A percentile compares a stretch with the other conserved stretches of the same genome.
These are phyloP conservation scores for Gastrophysa polygoni DNA, from an alignment of 2,888 invertebrate species.

Conservation along the genomic window DNA sequence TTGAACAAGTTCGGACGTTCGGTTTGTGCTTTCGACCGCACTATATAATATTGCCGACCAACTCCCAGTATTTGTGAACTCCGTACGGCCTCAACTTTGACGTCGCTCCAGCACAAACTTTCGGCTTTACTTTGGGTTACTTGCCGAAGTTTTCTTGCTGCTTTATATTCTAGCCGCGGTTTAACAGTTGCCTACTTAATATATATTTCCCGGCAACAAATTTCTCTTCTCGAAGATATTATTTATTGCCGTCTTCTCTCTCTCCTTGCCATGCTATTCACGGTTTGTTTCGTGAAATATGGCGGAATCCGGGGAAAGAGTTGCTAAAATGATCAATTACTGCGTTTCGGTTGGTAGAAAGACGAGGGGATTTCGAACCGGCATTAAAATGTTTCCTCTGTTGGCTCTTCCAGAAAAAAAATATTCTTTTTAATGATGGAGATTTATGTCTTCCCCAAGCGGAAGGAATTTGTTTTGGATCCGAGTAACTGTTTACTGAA, in stretches of 20 bases:
- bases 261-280: conserved; percentile 10
- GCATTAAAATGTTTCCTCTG: not conserved
- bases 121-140: conserved; percentile 37
- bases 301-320: conserved; percentile 20
- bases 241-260: conserved; percentile 28
- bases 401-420: not conserved
- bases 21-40: conserved; percentile 8
- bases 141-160: conserved; percentile 38
- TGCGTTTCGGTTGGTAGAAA: conserved; percentile 1
- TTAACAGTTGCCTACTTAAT: conserved; percentile 42
- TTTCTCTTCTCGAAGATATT: conserved; percentile 34
- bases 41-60: conserved; percentile 8
- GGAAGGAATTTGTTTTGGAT: not conserved
- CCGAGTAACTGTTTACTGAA: not conserved
- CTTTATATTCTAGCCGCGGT: conserved; percentile 41
- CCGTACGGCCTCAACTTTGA: conserved; percentile 15
- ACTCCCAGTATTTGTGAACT: conserved; percentile 15
- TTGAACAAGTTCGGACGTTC: not conserved
- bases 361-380: not conserved
- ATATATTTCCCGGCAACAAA: conserved; percentile 41
- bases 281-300: conserved; percentile 19
- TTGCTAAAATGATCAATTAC: conserved; percentile 25
- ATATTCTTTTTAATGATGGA: not conserved
- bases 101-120: conserved; percentile 29
- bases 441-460: not conserved